phyloP scores from a whole-genome alignment of 2,113 vertebrate species.

The Urocolius indicus region DNA sequence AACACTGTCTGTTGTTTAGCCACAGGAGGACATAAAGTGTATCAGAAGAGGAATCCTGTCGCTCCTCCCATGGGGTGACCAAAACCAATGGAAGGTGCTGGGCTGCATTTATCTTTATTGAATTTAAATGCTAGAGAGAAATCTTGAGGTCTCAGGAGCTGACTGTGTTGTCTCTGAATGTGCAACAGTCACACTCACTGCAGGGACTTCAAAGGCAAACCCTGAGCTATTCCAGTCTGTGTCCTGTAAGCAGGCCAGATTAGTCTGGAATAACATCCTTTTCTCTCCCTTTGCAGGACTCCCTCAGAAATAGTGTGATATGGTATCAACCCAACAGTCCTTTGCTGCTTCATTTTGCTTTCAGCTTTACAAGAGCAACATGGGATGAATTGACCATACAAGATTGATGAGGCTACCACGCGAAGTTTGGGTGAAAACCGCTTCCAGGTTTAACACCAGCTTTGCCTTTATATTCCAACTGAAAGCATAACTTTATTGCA shows the following conservation, averaged over 20 bases:
- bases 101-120: background rate
- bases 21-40: fast-evolving
- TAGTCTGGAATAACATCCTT: background rate
- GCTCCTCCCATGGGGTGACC: background rate
- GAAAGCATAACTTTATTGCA: background rate
- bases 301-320: background rate
- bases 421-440: background rate
- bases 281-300: background rate
- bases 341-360: background rate
- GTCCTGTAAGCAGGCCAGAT: background rate
- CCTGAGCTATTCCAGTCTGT: background rate
- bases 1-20: fast-evolving
- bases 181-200: background rate
- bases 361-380: background rate
- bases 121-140: background rate
- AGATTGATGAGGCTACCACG: background rate
- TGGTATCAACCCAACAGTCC: background rate
- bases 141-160: background rate
- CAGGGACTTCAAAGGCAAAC: background rate
- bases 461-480: background rate
- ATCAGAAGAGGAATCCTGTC: background rate
- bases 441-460: background rate
- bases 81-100: background rate
- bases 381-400: fast-evolving
- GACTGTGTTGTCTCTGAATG: background rate